Percentiles rank a stretch among this genome's conserved stretches.
Conservation (phyloP, 2,888 invertebrate genomes). For the Plebejus anna region DNA sequence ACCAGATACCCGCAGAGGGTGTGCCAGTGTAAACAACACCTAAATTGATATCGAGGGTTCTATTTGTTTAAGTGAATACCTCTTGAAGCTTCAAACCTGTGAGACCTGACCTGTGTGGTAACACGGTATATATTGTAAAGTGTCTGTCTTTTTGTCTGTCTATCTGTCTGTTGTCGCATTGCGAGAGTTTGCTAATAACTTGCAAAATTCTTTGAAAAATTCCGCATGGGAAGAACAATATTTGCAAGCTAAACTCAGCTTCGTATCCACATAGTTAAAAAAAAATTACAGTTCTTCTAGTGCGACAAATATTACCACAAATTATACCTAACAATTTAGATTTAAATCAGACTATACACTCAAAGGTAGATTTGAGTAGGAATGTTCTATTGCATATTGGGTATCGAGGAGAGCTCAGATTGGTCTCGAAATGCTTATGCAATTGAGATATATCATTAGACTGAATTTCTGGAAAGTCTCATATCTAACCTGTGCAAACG, state of each 20-base stretch:
- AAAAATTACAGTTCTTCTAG: too few relatives aligned
- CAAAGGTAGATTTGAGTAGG: not conserved
- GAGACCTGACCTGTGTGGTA: not conserved
- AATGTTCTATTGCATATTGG: not conserved
- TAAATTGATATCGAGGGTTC: slow-evolving; percentile 36
- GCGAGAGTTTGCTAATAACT: too few relatives aligned
- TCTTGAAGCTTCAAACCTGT: slow-evolving; percentile 10
- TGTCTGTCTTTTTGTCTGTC: too few relatives aligned
- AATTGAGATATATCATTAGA: slow-evolving; percentile 21
- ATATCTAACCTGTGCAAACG: not conserved
- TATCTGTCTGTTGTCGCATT: too few relatives aligned
- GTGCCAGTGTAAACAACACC: slow-evolving; percentile 52
- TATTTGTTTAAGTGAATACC: slow-evolving; percentile 32
- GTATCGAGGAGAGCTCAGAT: not conserved
- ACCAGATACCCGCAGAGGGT: slow-evolving; percentile 39
- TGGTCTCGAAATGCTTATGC: not conserved
- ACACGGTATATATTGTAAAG: not conserved
- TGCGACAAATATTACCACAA: not conserved
- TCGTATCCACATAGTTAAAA: too few relatives aligned
- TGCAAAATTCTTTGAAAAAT: too few relatives aligned
- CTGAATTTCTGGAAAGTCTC: not conserved
- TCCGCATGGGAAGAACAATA: too few relatives aligned
- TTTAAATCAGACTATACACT: not conserved
- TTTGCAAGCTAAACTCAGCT: too few relatives aligned
- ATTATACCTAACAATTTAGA: not conserved